A percentile compares a stretch with the other conserved stretches of the same genome.
phyloP scores from a whole-genome alignment of 1,140 invertebrate genomes.

The Tetragonula clypearis region DNA sequence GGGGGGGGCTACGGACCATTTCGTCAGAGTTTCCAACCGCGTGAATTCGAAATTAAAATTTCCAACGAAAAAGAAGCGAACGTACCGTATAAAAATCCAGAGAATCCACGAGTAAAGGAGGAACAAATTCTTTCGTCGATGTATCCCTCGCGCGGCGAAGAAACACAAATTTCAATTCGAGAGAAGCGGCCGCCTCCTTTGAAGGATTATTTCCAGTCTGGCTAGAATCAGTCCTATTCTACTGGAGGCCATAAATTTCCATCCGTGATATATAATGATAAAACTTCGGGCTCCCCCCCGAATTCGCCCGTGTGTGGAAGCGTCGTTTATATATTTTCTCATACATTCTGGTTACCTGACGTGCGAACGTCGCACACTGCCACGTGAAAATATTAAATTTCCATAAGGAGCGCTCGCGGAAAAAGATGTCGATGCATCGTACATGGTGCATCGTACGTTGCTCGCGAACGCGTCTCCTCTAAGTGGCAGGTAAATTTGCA shows the following conservation, averaged over 20 bases:
- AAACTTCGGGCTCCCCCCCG: not conserved
- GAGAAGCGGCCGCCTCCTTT: not conserved
- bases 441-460: not conserved
- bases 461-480: not conserved
- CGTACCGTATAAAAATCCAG: too few relatives aligned
- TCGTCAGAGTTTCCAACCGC: not conserved
- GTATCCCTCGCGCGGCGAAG: too few relatives aligned
- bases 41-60: not conserved
- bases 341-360: not conserved
- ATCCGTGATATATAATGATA: not conserved
- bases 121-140: not conserved
- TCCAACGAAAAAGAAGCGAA: not conserved
- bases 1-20: not conserved
- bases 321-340: not conserved
- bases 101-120: too few relatives aligned
- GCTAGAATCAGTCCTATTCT: not conserved
- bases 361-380: not conserved
- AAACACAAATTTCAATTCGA: not conserved
- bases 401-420: not conserved
- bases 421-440: not conserved
- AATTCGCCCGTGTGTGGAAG: not conserved
- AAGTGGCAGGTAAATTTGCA: constrained; percentile 53
- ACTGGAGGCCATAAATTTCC: not conserved
- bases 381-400: not conserved
- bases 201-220: not conserved